phyloP scores from a whole-genome alignment of 1,140 invertebrate genomes.

The Micrasema minimum region DNA sequence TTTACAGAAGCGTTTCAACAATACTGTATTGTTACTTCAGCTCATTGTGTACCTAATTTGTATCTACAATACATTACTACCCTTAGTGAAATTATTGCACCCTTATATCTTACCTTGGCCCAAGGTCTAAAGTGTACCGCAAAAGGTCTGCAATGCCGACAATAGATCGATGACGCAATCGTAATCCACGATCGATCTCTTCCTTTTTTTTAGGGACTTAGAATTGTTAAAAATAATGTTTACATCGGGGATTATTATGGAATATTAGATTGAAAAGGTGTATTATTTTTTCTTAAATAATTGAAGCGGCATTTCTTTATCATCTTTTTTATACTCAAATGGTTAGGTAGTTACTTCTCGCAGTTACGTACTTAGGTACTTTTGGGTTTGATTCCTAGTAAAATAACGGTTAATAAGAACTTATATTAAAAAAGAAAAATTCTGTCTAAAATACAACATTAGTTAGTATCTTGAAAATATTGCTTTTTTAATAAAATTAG shows the following conservation, averaged over 20 bases:
- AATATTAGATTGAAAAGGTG: background rate
- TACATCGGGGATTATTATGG: slow-evolving; percentile 10
- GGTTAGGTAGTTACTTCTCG: too few species aligned
- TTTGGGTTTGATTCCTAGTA: too few species aligned
- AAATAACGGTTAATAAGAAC: too few species aligned
- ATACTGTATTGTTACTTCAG: slow-evolving; percentile 15
- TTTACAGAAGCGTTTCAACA: slow-evolving; percentile 31
- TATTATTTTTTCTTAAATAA: background rate
- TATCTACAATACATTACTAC: slow-evolving; percentile 1
- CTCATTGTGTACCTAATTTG: slow-evolving; percentile 31
- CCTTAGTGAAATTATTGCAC: slow-evolving; percentile 11
- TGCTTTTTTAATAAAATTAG: too few species aligned
- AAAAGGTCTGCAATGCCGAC: slow-evolving; percentile 44
- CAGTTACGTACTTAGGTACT: too few species aligned
- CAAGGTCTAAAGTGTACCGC: slow-evolving; percentile 31
- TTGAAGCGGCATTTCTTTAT: background rate
- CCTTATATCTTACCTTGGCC: background rate
- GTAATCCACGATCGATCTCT: slow-evolving; percentile 41
- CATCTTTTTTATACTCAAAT: too few species aligned
- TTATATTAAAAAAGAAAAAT: background rate
- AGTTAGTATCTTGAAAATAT: too few species aligned
- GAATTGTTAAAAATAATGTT: slow-evolving; percentile 15
- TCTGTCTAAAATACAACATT: background rate
- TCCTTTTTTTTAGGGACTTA: slow-evolving; percentile 16
- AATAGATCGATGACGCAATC: slow-evolving; percentile 38